Evolutionary conservation across 1,140 invertebrate genomes (phyloP), one percentile per base, ranked within the genome.

Genomic region (Thereuonema tuberculata): DNA sequence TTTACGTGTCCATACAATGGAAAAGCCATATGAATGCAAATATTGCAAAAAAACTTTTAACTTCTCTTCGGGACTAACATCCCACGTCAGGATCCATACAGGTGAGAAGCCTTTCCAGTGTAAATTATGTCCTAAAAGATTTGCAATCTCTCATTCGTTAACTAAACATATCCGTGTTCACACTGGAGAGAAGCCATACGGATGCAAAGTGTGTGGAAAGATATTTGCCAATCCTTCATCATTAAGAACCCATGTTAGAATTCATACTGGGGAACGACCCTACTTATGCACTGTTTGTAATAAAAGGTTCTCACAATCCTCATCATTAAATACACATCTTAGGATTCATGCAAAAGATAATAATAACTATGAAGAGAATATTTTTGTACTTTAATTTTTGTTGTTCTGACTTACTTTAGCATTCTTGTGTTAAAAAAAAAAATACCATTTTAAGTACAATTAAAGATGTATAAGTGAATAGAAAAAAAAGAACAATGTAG

Each of bases 141-240:
- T 77, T 64, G 67, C 70, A 26, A 67, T 71, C 28, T 65, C 71
- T 15, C 73, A 72, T 24, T 72, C 76, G 59, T 69, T 76, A 63
- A 72, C 73, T 59, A 71, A 73, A 49, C 76, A 77, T 63, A 68
- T 72, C 21, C 66, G 72, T 5, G 70, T 73, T 3, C 75, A 77
- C 64, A 74, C 73, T 14, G 73, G 74, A 26, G 72, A 76, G 62
- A 59, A 52, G 24, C 49, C 49, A 15, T 52, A 20, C 23, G 21
- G 21, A 52, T 52, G 49, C 21, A 43, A n/a, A 12, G n/a, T 12
- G 9, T 43, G 37, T 43, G 37, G n/a, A 43, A n/a, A 9, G 37
- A 43, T 12, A n/a, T 43, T 43, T 43, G 37, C 9, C 9, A 9
- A 43, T 12, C 9, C 9, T 12, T 9, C 9, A 9, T 43, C 37